Evolutionary conservation across 2,888 invertebrate species (phyloP), one percentile per base, ranked within the genome.

Genomic region (Theretra japonica): DNA sequence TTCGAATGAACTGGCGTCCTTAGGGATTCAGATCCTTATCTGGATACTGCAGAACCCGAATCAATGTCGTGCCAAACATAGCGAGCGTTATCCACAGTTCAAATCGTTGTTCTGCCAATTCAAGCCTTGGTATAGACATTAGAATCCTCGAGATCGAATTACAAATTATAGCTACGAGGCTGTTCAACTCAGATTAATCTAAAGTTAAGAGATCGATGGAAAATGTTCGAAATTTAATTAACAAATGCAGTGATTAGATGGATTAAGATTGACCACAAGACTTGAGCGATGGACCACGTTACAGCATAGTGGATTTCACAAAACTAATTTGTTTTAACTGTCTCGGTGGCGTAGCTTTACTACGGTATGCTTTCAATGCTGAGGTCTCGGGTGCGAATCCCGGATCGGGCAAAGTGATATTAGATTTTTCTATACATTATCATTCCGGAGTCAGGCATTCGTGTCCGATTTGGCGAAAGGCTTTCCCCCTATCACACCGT

Each of bases 31-130:
- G 76, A 75, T 77, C 75, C 76, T 73, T 80, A 80, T 80, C 78
- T 76, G 74, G 70, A 75, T 75, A 69, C 69, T 48, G 71, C 50
- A 57, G 60, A 69, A 83, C 83, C 83, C 81, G 72, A 75, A 74
- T 83, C 83, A 82, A 79, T 80, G 81, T 82, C 80, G 73, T 73
- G 72, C 75, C 73, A 74, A 77, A 77, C 75, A 77, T 77, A 75
- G 77, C 74, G 19, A 74, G 79, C 74, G 77, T 74, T 17, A 71
- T 75, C 77, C 76, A 75, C 74, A 77, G 77, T 78, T 74, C 74
- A 71, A 75, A 75, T 70, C 72, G 76, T 76, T 77, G 74, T 76
- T 71, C 77, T 72, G 70, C 73, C 73, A 72, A 68, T 75, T 70
- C 75, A 65, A 70, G 21, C 41, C 57, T 68, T 60, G 59, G 50